phyloP scores from a whole-genome alignment of 2,797 vertebrate genomes.

The Rhyacichthys aspro region DNA sequence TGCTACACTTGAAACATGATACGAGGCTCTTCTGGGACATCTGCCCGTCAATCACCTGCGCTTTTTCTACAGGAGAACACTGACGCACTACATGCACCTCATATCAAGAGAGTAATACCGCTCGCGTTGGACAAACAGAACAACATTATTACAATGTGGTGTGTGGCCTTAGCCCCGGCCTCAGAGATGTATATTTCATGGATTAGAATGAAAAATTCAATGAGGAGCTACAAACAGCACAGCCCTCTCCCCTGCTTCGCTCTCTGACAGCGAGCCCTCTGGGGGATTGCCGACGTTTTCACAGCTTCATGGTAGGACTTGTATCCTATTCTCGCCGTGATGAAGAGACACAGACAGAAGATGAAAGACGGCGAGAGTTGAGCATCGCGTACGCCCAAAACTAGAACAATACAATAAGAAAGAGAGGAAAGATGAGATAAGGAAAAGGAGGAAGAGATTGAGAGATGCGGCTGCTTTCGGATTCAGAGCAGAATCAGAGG shows the following conservation, averaged over 20 bases:
- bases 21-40: slow-evolving; percentile 61
- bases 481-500: slow-evolving; percentile 70
- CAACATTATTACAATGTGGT: slow-evolving; percentile 58
- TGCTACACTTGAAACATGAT: slow-evolving; percentile 61
- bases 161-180: slow-evolving; percentile 21
- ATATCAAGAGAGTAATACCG: slow-evolving; percentile 40
- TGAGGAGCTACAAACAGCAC: slow-evolving; percentile 62
- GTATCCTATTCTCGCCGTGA: slow-evolving; percentile 66
- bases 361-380: slow-evolving; percentile 54
- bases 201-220: slow-evolving; percentile 74
- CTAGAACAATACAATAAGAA: slow-evolving; percentile 49
- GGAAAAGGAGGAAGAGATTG: slow-evolving; percentile 23
- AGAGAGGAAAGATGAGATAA: slow-evolving; percentile 10
- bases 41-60: slow-evolving; percentile 61
- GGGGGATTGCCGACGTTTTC: slow-evolving; percentile 59
- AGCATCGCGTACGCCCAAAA: slow-evolving; percentile 43
- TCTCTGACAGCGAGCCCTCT: slow-evolving; percentile 60
- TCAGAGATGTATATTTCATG: slow-evolving; percentile 66
- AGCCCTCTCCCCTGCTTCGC: slow-evolving; percentile 41
- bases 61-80: slow-evolving; percentile 22
- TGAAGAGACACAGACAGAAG: slow-evolving; percentile 56
- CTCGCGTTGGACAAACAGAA: slow-evolving; percentile 58
- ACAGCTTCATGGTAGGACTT: slow-evolving; percentile 61
- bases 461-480: slow-evolving; percentile 53
- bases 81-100: slow-evolving; percentile 11